phyloP scores from a whole-genome alignment of 2,113 vertebrate genomes.

The Morone saxatilis region DNA sequence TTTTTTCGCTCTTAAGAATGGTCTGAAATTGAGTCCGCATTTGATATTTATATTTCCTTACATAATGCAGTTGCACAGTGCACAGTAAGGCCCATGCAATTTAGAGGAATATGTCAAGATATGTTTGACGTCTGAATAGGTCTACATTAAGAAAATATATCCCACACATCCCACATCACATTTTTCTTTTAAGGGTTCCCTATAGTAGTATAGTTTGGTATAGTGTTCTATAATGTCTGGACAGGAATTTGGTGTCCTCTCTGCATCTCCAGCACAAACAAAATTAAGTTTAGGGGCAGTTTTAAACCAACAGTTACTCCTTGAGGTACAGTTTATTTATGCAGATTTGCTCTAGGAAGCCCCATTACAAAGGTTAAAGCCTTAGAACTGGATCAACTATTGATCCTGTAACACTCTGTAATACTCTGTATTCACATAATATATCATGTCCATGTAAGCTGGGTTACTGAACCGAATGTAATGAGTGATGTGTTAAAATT shows the following conservation, averaged over 20 bases:
- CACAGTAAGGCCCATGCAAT: background rate
- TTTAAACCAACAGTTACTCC: background rate
- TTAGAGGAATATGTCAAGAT: slow-evolving; percentile 17
- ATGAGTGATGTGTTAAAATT: background rate
- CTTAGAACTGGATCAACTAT: background rate
- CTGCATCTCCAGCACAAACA: background rate
- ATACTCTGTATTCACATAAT: background rate
- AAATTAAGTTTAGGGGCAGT: background rate
- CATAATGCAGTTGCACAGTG: slow-evolving; percentile 19
- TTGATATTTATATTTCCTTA: slow-evolving; percentile 8
- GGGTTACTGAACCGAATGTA: background rate
- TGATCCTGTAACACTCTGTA: background rate
- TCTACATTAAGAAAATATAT: slow-evolving; percentile 29
- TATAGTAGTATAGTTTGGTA: too few relatives aligned
- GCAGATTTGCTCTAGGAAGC: background rate
- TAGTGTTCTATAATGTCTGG: background rate
- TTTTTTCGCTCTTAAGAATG: background rate
- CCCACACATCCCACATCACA: background rate
- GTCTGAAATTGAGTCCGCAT: background rate
- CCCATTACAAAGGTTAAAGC: background rate
- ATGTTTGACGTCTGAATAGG: slow-evolving; percentile 21
- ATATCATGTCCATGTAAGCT: background rate
- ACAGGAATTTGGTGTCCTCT: background rate
- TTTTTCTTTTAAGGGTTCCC: background rate
- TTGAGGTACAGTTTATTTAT: background rate